Evolutionary conservation across 2,888 invertebrate species (phyloP).

Genomic region (Pterostichus niger): DNA sequence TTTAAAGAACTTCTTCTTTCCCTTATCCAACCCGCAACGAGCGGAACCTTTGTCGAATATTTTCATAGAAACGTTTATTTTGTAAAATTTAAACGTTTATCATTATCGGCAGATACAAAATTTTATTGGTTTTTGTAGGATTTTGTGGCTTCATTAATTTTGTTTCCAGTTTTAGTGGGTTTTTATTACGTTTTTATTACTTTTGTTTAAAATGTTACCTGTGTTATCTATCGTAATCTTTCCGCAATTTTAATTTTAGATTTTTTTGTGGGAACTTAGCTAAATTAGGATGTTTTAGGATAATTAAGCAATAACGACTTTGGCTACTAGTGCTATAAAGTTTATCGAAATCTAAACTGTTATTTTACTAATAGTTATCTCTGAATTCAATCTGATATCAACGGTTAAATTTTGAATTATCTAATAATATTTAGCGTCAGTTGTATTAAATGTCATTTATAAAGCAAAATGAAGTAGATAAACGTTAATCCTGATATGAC

Average conservation of each 20-base stretch:
- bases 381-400: background rate
- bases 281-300: constrained; percentile 23
- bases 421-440: too few species aligned
- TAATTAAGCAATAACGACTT: constrained; percentile 7
- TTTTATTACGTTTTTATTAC: constrained; percentile 39
- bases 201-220: constrained; percentile 37
- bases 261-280: constrained; percentile 9
- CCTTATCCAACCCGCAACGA: background rate
- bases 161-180: constrained; percentile 8
- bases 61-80: background rate
- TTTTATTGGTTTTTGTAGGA: constrained; percentile 12
- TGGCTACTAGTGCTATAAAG: background rate
- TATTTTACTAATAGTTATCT: background rate
- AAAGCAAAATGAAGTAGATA: too few species aligned
- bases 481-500: too few species aligned
- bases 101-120: constrained; percentile 37
- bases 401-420: too few species aligned
- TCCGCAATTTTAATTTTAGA: constrained; percentile 51
- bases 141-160: constrained; percentile 50
- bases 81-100: background rate
- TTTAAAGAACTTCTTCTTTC: constrained; percentile 23
- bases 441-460: too few species aligned
- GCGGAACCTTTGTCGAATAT: constrained; percentile 8
- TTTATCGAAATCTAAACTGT: constrained; percentile 18
- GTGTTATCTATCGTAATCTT: constrained; percentile 56